Conservation (phyloP, 1,140 invertebrate species). For the Ptiloglossa arizonensis region DNA sequence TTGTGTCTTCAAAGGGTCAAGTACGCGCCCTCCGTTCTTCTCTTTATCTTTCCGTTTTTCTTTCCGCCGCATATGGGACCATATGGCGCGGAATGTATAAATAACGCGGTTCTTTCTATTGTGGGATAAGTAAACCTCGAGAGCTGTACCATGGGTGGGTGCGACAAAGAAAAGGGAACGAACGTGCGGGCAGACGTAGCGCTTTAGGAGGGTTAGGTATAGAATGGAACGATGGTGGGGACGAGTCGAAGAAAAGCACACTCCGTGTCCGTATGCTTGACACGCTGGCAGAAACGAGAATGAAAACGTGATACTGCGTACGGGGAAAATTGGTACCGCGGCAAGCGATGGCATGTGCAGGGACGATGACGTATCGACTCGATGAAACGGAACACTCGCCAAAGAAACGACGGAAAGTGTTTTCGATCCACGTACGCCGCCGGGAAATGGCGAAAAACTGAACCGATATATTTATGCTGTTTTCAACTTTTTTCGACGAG, state of each 20-base stretch:
- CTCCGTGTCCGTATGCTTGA: conserved; percentile 51
- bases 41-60: background rate
- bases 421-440: no score
- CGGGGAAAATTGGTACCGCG: conserved; percentile 54
- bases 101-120: conserved; percentile 70
- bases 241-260: conserved; percentile 49
- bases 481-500: no score
- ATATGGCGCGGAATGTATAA: conserved; percentile 70
- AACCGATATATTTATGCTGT: no score
- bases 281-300: conserved; percentile 59
- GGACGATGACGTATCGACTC: conserved; percentile 34
- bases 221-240: background rate
- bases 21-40: conserved; percentile 32
- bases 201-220: background rate
- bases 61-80: conserved; percentile 51
- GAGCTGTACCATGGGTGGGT: background rate
- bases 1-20: conserved; percentile 72
- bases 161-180: conserved; percentile 42
- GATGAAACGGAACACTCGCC: background rate
- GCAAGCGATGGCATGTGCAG: conserved; percentile 23
- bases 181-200: background rate
- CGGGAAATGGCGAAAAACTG: background rate
- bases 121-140: conserved; percentile 66
- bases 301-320: conserved; percentile 57
- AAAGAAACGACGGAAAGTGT: no score